Evolutionary conservation across 2,888 invertebrate species (phyloP).

Genomic region (Euplexia lucipara): DNA sequence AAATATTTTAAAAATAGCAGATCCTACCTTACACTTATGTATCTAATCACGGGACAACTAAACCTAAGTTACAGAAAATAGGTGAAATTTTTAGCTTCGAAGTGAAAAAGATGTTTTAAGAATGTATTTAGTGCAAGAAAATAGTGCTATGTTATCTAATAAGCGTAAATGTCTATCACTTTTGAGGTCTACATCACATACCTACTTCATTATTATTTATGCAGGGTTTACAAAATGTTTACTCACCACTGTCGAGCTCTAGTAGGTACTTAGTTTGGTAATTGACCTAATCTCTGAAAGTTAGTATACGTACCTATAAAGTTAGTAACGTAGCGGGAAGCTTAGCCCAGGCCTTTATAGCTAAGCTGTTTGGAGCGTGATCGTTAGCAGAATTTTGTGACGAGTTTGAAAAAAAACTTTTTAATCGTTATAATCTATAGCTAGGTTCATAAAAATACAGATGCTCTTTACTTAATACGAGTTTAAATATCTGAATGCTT

Average conservation of each 20-base stretch:
- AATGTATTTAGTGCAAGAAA: conserved; percentile 39
- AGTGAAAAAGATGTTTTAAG: conserved; percentile 29
- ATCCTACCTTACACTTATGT: conserved; percentile 46
- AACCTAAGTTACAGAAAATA: conserved; percentile 47
- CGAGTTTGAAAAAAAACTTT: conserved; percentile 33
- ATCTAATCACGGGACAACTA: conserved; percentile 46
- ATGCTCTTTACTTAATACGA: conserved; percentile 53
- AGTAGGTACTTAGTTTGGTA: conserved; percentile 8
- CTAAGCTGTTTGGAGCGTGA: conserved; percentile 77
- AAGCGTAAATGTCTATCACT: conserved; percentile 57
- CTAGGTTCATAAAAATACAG: conserved; percentile 52
- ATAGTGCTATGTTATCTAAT: conserved; percentile 55
- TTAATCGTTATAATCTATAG: conserved; percentile 50
- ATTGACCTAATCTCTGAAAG: conserved; percentile 43
- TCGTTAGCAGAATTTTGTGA: conserved; percentile 67
- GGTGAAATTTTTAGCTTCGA: conserved; percentile 36
- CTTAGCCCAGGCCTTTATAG: conserved; percentile 73
- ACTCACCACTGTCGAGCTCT: conserved; percentile 57
- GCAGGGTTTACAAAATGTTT: conserved; percentile 48
- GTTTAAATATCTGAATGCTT: conserved; percentile 58
- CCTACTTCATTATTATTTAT: conserved; percentile 31
- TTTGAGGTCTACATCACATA: conserved; percentile 50
- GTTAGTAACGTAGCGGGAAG: conserved; percentile 70
- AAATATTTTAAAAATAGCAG: conserved; percentile 14
- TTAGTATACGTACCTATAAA: conserved; percentile 58